Base-by-base conservation (phyloP, 2,888 invertebrate species). In the Baronia brevicornis region DNA sequence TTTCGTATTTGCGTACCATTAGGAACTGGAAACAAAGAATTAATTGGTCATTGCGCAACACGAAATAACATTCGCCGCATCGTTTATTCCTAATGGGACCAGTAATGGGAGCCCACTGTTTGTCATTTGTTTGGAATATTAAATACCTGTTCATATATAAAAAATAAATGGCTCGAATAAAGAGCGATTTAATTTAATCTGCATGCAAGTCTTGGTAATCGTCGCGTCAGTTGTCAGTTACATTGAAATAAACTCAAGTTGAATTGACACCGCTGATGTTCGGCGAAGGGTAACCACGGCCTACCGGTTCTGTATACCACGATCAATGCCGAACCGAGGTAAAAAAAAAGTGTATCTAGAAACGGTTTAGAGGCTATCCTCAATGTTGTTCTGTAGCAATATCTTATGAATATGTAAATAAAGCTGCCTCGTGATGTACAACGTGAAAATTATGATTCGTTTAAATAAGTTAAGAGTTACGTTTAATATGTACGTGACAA, bases 1-100 rank as follows among this genome's bases (percentile, higher is more conserved):
- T 79, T 55, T 84, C 84, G 73, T 84, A 84, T 63, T 78, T 80
- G 46, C 84, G 69, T 53, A 84, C 84, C 84, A 84, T 84, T 63
- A 54, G 70, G 56, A 46, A 66, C 80, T 82, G 79, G 30, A 74
- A 80, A 40, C 23, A 36, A 36, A 38, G 39, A 30, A 37, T 28
- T 4, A 5, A 29, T 18, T 5, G n/a, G 7, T 17, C 18, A 15
- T 11, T 11, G 6, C 6, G 3, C 6, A 4, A 5, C 5, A 10
- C 2, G 3, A n/a, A 6, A 27, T 10, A n/a, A n/a, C n/a, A n/a
- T n/a, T n/a, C n/a, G n/a, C n/a, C n/a, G n/a, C n/a, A n/a, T n/a
- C n/a, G n/a, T n/a, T n/a, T n/a, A n/a, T n/a, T n/a, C n/a, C n/a
- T n/a, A n/a, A n/a, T n/a, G n/a, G n/a, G n/a, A n/a, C n/a, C n/a